These are phyloP conservation scores for Ctenosaura bakeri DNA, from an alignment of 2,797 vertebrate genomes.

Conservation along the genomic window DNA sequence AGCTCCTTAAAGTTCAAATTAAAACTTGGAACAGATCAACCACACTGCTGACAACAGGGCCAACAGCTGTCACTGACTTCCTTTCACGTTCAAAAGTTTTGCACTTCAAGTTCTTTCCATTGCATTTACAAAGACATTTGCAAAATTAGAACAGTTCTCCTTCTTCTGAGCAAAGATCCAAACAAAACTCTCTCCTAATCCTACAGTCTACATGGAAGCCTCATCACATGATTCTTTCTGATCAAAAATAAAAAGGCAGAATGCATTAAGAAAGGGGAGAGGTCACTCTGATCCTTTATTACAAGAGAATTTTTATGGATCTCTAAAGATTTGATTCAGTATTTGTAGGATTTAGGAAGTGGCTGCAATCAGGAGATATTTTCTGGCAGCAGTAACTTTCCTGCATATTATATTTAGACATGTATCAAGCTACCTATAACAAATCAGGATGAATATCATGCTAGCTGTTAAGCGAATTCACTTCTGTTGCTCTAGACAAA, in stretches of 20 bases:
- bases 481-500: background rate
- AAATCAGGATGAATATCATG: background rate
- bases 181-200: background rate
- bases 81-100: background rate
- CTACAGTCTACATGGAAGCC: background rate
- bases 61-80: too few relatives aligned
- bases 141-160: background rate
- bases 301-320: background rate
- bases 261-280: background rate
- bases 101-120: background rate
- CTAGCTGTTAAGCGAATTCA: background rate
- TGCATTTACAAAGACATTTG: background rate
- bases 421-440: background rate
- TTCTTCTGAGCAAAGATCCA: background rate
- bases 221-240: background rate
- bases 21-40: too few relatives aligned
- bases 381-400: background rate
- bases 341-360: background rate
- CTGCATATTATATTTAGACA: slow-evolving; percentile 12
- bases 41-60: too few relatives aligned
- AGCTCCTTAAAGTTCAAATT: too few relatives aligned
- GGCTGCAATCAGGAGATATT: background rate
- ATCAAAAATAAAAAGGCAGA: background rate
- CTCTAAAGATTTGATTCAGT: background rate
- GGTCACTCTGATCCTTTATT: background rate